Evolutionary conservation across 2,888 invertebrate species (phyloP).

Genomic region (Belgica antarctica): DNA sequence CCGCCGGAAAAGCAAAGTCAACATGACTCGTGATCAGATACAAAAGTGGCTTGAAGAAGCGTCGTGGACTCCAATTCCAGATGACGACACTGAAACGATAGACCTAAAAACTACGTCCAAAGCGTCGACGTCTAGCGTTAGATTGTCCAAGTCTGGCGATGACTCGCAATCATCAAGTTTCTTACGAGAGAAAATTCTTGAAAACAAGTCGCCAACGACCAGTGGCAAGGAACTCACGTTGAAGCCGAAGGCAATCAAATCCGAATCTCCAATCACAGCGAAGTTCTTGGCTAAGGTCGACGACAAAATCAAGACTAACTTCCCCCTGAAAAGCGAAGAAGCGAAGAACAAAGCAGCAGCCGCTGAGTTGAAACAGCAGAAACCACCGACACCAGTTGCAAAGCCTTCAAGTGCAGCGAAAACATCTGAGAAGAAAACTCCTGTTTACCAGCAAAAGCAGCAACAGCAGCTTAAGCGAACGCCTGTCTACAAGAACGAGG

Average conservation of each 20-base stretch:
- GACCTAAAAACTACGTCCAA: slow-evolving; percentile 53
- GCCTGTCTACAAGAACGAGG: slow-evolving; percentile 59
- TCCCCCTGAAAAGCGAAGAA: not conserved
- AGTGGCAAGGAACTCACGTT: slow-evolving; percentile 52
- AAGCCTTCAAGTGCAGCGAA: not conserved
- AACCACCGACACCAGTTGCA: not conserved
- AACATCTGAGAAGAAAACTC: slow-evolving; percentile 19
- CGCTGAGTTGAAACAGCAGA: not conserved
- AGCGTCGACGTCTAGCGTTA: slow-evolving; percentile 48
- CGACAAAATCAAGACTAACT: not conserved
- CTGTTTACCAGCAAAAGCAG: slow-evolving; percentile 25
- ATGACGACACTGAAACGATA: slow-evolving; percentile 54
- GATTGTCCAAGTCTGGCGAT: slow-evolving; percentile 33
- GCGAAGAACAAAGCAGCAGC: not conserved
- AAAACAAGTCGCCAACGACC: slow-evolving; percentile 13
- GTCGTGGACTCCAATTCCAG: slow-evolving; percentile 55
- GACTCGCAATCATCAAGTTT: slow-evolving; percentile 36
- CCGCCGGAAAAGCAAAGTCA: slow-evolving; percentile 61
- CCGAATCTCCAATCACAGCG: not conserved
- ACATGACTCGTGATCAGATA: slow-evolving; percentile 69
- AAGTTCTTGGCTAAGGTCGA: not conserved
- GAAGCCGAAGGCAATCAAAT: slow-evolving; percentile 52
- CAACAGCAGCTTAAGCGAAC: slow-evolving; percentile 52
- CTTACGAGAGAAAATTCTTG: slow-evolving; percentile 20
- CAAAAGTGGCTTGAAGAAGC: slow-evolving; percentile 65